Conservation (phyloP, 2,888 invertebrate genomes). For the Caenorhabditis sulstoni region DNA sequence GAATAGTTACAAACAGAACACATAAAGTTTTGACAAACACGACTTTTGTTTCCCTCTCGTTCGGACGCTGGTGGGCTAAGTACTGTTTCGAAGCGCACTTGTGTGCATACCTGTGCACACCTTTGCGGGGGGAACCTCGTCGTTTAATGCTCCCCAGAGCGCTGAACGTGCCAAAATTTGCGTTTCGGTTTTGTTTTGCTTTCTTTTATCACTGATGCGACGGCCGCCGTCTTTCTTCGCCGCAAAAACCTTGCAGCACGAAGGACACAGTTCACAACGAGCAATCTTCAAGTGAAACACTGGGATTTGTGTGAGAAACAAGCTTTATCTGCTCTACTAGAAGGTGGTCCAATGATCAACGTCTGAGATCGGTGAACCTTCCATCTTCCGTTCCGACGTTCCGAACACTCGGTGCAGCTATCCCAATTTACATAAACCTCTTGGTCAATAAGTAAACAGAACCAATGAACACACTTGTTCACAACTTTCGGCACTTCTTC, state of each 20-base stretch:
- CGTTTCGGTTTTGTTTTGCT: slow-evolving; percentile 44
- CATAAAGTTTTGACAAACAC: slow-evolving; percentile 39
- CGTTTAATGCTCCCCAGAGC: slow-evolving; percentile 26
- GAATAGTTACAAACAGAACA: slow-evolving; percentile 6
- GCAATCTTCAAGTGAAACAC: not conserved
- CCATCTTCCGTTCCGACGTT: no score
- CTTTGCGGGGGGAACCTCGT: slow-evolving; percentile 11
- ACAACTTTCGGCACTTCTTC: slow-evolving; percentile 12
- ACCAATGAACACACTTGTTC: slow-evolving; percentile 34
- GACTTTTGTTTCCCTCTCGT: not conserved
- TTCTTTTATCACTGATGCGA: no score
- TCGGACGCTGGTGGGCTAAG: slow-evolving; percentile 24
- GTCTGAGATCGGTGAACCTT: not conserved
- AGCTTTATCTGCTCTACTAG: no score
- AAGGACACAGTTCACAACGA: slow-evolving; percentile 5
- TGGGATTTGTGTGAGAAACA: no score
- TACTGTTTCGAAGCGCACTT: slow-evolving; percentile 23
- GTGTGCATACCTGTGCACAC: slow-evolving; percentile 42
- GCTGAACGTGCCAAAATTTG: slow-evolving; percentile 38
- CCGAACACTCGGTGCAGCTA: no score
- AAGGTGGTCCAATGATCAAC: slow-evolving; percentile 21
- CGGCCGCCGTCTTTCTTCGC: not conserved
- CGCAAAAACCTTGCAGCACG: slow-evolving; percentile 21
- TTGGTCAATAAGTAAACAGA: slow-evolving; percentile 38
- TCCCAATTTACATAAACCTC: slow-evolving; percentile 26